phyloP scores from a whole-genome alignment of 1,140 invertebrate species.

The Zaprionus capensis region DNA sequence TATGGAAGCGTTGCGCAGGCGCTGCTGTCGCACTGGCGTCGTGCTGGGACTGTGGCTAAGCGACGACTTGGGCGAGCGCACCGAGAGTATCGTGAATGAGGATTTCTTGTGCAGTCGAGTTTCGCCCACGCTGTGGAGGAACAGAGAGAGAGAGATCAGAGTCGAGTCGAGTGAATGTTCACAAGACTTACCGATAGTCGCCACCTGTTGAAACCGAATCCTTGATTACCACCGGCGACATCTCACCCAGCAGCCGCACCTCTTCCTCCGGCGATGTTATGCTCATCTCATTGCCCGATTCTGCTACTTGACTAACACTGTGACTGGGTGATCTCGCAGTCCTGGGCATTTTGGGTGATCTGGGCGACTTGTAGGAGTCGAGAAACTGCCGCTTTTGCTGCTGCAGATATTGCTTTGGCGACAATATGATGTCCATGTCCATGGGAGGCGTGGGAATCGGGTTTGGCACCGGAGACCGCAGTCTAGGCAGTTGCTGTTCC shows the following conservation, averaged over 20 bases:
- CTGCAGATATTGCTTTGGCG: constrained; percentile 68
- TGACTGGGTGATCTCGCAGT: constrained; percentile 46
- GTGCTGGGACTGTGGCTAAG: constrained; percentile 79
- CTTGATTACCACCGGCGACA: constrained; percentile 76
- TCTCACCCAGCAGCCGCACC: constrained; percentile 28
- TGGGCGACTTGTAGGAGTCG: constrained; percentile 46
- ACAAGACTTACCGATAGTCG: constrained; percentile 67
- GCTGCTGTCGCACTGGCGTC: constrained; percentile 45
- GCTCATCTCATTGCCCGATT: constrained; percentile 31
- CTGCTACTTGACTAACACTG: constrained; percentile 10
- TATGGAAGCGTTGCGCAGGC: constrained; percentile 59
- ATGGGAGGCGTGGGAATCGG: constrained; percentile 28
- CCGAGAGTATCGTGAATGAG: constrained; percentile 87
- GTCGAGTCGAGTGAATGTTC: not conserved
- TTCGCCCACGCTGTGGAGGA: constrained; percentile 78
- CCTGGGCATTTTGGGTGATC: constrained; percentile 33
- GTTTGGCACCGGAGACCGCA: constrained; percentile 42
- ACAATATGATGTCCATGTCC: constrained; percentile 60
- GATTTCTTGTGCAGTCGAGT: constrained; percentile 84
- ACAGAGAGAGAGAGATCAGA: not conserved
- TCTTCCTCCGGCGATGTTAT: constrained; percentile 25
- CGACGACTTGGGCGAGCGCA: constrained; percentile 83
- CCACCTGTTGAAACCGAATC: constrained; percentile 75
- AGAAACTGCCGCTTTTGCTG: constrained; percentile 49
- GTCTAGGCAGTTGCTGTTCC: constrained; percentile 24